A percentile compares a stretch with the other conserved stretches of the same genome.
phyloP scores from a whole-genome alignment of 2,888 invertebrate species.

The Zeuzera pyrina region DNA sequence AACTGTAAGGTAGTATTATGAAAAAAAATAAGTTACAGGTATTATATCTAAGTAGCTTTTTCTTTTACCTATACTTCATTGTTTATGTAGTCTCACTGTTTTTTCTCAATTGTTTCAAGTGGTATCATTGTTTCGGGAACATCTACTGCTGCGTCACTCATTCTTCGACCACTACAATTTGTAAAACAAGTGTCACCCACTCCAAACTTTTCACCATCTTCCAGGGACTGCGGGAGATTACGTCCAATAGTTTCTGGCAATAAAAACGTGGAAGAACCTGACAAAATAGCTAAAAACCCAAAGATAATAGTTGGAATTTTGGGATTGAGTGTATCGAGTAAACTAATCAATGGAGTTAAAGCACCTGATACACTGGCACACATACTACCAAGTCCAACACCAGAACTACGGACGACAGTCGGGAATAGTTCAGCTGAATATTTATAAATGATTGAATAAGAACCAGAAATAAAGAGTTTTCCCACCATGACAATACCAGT shows the following conservation, averaged over 20 bases:
- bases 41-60: too few species aligned
- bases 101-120: conserved; percentile 45
- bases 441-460: conserved; percentile 89
- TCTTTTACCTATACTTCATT: too few species aligned
- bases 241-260: conserved; percentile 87
- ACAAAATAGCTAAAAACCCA: conserved; percentile 80
- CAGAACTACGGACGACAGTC: conserved; percentile 88
- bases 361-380: conserved; percentile 88
- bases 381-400: conserved; percentile 88
- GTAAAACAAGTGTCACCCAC: conserved; percentile 86
- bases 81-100: too few species aligned
- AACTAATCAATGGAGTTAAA: conserved; percentile 82
- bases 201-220: conserved; percentile 89
- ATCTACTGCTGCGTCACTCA: conserved; percentile 46
- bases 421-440: conserved; percentile 91
- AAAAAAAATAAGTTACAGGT: too few species aligned
- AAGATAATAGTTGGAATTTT: conserved; percentile 85
- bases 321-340: conserved; percentile 84
- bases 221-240: conserved; percentile 85
- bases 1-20: too few species aligned
- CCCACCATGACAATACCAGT: conserved; percentile 82
- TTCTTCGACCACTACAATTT: conserved; percentile 68
- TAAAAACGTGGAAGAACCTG: conserved; percentile 81
- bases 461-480: conserved; percentile 87
- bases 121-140: conserved; percentile 62